Base-by-base conservation (phyloP, 2,113 vertebrate genomes). In the Rhabdornis inornatus region DNA sequence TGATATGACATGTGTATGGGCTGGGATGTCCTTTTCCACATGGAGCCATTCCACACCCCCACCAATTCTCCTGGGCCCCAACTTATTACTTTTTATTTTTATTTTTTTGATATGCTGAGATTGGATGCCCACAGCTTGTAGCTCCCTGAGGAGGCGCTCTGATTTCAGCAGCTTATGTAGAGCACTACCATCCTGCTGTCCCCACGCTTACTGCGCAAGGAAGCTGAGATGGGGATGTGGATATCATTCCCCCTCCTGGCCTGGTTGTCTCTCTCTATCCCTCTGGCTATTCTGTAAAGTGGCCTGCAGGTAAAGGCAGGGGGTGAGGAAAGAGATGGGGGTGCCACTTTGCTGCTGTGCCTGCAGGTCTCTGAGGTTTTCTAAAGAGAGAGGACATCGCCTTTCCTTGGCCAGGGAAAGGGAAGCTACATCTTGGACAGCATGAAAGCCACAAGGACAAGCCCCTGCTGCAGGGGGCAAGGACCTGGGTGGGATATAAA, bases 131-230 rank as follows among this genome's bases (percentile, higher is more conserved):
- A 91, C 39, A 87, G 76, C 83, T 83, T 83, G 52, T 13, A 55
- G 47, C 39, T 97, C 95, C 94, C 95, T 63, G 53, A 93, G 94
- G 95, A 96, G 39, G 56, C 0, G 86, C 91, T 84, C 95, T 89
- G 80, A 93, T 95, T 97, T 93, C 0, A 0, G 66, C 70, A 85
- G 78, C 44, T 83, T 95, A 97, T 96, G 91, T 96, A 55, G 95
- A 95, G 35, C 95, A 81, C 56, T 52, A 1, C 61, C 47, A 15
- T 75, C 60, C 50, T 56, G 55, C 86, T 71, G 49, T 79, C 50
- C 92, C 83, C 75, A 76, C 0, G 1, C 24, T 22, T 0, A 1
- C 77, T 84, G 60, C 47, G 31, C 63, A 39, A 72, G 33, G 37
- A 80, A 52, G 66, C 63, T 63, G 68, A 37, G 71, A 4, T 86